Base-by-base conservation (phyloP, 2,888 invertebrate genomes). In the Cerastis rubricosa region DNA sequence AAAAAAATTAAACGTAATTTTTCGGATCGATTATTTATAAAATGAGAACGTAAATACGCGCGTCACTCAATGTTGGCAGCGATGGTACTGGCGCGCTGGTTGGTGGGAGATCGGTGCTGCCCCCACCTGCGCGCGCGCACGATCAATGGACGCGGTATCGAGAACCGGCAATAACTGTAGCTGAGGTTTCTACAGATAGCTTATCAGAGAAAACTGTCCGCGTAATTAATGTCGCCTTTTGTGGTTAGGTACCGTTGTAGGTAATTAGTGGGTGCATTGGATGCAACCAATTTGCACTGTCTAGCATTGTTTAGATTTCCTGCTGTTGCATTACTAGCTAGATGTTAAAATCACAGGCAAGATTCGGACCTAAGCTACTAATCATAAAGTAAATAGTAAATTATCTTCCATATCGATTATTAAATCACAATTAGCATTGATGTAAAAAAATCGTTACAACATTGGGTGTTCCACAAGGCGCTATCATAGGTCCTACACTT, bases 111-210 rank as follows among this genome's bases (percentile, higher is more conserved):
- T 81, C 83, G 84, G 86, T 89, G 88, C 92, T 91, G 92, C 93
- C 91, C 91, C 90, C 88, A 88, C 88, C 88, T 88, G 93, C 94
- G 93, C 93, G 90, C 87, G 92, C 93, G 94, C 93, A 90, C 87
- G 84, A 89, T 89, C 92, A 92, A 93, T 92, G 92, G 90, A 89
- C 85, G 90, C 85, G 90, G 86, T 88, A 90, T 85, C 90, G 89
- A 91, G 87, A 89, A 90, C 88, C 84, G 80, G 80, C 86, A 86
- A 77, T 87, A 87, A 88, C 88, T 88, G 88, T 88, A 80, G 83
- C 85, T 78, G 88, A 89, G 90, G 91, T 93, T 94, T 93, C 92
- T 93, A 93, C 85, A 91, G 95, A 94, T 95, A 94, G 92, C 91
- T 85, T 94, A 95, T 94, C 94, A 89, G 88, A 84, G 91, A 91